Percentiles rank a stretch among this genome's conserved stretches.
phyloP scores from a whole-genome alignment of 2,888 invertebrate genomes.

The Drosophila multiciliata region DNA sequence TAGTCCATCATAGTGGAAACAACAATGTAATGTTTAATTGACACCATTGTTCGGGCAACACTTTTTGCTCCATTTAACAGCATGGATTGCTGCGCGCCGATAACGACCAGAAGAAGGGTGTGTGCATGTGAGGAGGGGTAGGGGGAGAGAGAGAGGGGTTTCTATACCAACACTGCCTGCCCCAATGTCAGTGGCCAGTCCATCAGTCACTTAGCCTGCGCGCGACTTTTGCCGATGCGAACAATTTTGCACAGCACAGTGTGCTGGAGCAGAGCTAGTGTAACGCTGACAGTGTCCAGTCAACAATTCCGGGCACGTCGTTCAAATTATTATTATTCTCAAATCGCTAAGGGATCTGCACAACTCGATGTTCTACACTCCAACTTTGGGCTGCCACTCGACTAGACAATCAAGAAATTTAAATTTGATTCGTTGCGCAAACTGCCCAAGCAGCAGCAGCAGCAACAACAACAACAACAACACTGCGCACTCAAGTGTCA shows the following conservation, averaged over 20 bases:
- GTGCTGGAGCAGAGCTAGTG: constrained; percentile 12
- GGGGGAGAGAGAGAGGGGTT: neutral
- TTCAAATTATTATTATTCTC: constrained; percentile 84
- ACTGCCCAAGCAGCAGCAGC: constrained; percentile 65
- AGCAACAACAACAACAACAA: constrained; percentile 13
- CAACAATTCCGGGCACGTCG: constrained; percentile 82
- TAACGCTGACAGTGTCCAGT: constrained; percentile 47
- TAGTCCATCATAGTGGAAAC: constrained; percentile 58
- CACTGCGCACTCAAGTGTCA: constrained; percentile 75
- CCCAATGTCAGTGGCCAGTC: constrained; percentile 62
- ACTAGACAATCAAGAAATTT: constrained; percentile 81
- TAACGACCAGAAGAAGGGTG: constrained; percentile 54
- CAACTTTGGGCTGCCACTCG: constrained; percentile 73
- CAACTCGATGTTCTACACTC: constrained; percentile 44
- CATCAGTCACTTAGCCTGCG: constrained; percentile 71
- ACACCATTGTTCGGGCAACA: constrained; percentile 79
- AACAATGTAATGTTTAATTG: constrained; percentile 81
- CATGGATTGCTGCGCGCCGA: constrained; percentile 70
- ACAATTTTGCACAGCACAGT: constrained; percentile 30
- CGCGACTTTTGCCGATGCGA: constrained; percentile 63
- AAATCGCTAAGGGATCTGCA: constrained; percentile 80
- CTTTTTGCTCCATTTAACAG: constrained; percentile 80
- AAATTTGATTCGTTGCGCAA: constrained; percentile 81
- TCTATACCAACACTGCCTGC: neutral
- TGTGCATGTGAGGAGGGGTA: neutral